Conservation (phyloP, 2,113 vertebrate genomes). For the Gymnocephalus cernua region DNA sequence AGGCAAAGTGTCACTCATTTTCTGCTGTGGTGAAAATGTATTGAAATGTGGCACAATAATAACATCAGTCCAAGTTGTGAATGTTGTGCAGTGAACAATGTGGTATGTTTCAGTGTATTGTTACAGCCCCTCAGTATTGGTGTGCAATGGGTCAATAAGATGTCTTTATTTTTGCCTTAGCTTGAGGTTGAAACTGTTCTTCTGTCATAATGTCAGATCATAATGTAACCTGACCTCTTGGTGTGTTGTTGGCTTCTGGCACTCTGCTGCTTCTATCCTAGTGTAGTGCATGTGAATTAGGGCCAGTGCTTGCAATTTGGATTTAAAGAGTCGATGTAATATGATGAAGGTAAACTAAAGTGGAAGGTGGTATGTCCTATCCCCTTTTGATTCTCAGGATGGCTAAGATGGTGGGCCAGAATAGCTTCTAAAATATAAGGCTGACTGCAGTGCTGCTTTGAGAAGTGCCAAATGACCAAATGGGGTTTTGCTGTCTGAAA, state of each 20-base stretch:
- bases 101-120: background rate
- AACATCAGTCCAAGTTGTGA: too few relatives aligned
- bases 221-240: background rate
- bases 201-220: too few relatives aligned
- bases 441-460: background rate
- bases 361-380: too few relatives aligned
- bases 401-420: constrained; percentile 17
- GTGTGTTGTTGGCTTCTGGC: too few relatives aligned
- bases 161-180: background rate
- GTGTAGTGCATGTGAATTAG: background rate
- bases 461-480: constrained; percentile 8
- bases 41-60: too few relatives aligned
- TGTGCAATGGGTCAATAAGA: background rate
- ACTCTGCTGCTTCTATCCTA: background rate
- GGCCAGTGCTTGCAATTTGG: too few relatives aligned
- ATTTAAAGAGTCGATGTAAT: background rate
- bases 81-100: background rate
- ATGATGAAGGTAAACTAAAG: too few relatives aligned
- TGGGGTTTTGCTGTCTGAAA: constrained; percentile 29
- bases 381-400: background rate
- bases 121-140: background rate
- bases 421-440: background rate
- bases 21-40: too few relatives aligned
- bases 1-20: too few relatives aligned
- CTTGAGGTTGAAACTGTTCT: too few relatives aligned